Conservation (phyloP, 2,113 vertebrate species). For the Origma solitaria region DNA sequence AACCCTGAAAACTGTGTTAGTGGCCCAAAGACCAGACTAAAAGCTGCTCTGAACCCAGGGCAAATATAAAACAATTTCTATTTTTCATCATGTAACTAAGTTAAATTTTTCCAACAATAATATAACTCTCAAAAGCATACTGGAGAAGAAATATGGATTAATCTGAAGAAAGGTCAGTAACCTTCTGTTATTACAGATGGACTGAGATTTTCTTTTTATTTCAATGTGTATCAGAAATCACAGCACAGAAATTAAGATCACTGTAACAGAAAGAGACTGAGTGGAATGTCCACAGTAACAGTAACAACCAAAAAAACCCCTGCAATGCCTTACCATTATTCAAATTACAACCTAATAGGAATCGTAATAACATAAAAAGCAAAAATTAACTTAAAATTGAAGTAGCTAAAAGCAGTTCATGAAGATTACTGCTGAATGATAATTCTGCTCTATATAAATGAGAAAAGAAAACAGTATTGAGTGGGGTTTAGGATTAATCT, state of each 20-base stretch:
- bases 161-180: slow-evolving; percentile 46
- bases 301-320: slow-evolving; percentile 41
- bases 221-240: slow-evolving; percentile 54
- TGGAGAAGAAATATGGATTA: slow-evolving; percentile 3
- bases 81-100: slow-evolving; percentile 38
- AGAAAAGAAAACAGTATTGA: slow-evolving; percentile 55
- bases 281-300: slow-evolving; percentile 65
- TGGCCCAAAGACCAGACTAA: slow-evolving; percentile 33
- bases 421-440: slow-evolving; percentile 41
- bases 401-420: slow-evolving; percentile 58
- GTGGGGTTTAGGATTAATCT: slow-evolving; percentile 63
- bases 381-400: slow-evolving; percentile 67
- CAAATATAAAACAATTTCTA: slow-evolving; percentile 41
- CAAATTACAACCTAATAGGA: slow-evolving; percentile 51
- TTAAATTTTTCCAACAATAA: slow-evolving; percentile 28
- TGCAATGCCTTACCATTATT: slow-evolving; percentile 51
- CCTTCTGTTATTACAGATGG: slow-evolving; percentile 45
- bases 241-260: slow-evolving; percentile 46
- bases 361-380: slow-evolving; percentile 52
- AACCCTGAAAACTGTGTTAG: slow-evolving; percentile 28
- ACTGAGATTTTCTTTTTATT: slow-evolving; percentile 54
- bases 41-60: slow-evolving; percentile 41
- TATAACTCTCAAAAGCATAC: slow-evolving; percentile 44
- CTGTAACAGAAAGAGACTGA: slow-evolving; percentile 51
- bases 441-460: slow-evolving; percentile 57